Percentiles rank a stretch among this genome's conserved stretches.
Evolutionary conservation across 2,113 vertebrate genomes (phyloP).

Genomic region (Bothrops jararaca): DNA sequence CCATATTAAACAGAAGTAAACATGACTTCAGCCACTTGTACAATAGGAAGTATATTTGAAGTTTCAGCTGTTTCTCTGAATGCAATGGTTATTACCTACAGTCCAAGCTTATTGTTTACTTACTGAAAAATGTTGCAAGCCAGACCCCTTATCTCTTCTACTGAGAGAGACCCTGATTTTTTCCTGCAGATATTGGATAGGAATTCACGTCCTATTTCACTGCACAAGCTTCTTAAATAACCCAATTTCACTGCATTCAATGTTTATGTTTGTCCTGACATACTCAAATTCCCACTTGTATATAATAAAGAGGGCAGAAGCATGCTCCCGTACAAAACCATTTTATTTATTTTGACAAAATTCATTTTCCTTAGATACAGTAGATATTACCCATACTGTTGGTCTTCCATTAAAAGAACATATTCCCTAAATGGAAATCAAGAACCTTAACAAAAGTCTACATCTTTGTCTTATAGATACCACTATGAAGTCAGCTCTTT

Average conservation of each 20-base stretch:
- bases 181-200: neutral
- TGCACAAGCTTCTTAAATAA: neutral
- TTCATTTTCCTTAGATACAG: neutral
- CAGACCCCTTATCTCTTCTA: neutral
- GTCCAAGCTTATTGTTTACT: neutral
- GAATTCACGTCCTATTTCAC: neutral
- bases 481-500: constrained; percentile 47
- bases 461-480: constrained; percentile 57
- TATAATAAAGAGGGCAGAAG: neutral
- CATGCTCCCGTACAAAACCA: neutral
- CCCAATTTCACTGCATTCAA: neutral
- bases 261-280: neutral
- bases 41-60: neutral
- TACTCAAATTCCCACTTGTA: neutral
- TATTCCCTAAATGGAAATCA: neutral
- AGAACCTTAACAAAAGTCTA: constrained; percentile 1
- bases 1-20: neutral
- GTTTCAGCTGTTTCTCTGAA: neutral
- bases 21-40: neutral
- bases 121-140: neutral
- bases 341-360: neutral
- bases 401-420: neutral
- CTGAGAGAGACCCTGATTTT: neutral
- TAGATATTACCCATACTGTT: neutral
- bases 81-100: neutral